phyloP scores from a whole-genome alignment of 2,113 vertebrate species.

The Hymenochirus boettgeri region DNA sequence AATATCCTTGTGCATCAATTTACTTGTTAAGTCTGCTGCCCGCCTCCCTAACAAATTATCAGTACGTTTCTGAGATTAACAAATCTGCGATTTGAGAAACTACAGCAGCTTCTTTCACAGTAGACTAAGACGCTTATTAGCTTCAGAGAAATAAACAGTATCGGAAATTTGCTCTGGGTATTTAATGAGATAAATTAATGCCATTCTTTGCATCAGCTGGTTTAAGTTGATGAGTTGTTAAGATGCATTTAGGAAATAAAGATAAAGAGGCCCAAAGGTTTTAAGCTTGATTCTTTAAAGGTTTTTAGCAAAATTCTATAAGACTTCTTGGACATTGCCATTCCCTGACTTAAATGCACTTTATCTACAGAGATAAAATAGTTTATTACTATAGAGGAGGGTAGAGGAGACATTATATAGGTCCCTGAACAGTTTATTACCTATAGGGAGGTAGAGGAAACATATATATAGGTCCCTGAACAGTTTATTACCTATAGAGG shows the following conservation, averaged over 20 bases:
- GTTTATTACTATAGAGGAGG: too few species aligned
- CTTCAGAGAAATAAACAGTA: conserved; percentile 10
- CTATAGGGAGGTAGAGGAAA: too few species aligned
- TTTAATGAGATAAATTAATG: conserved; percentile 25
- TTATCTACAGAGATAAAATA: too few species aligned
- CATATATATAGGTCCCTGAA: too few species aligned
- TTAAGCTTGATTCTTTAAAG: too few species aligned
- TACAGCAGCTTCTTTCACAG: background rate
- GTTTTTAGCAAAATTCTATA: background rate
- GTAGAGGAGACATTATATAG: too few species aligned
- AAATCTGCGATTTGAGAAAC: conserved; percentile 2
- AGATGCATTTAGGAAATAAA: conserved; percentile 4
- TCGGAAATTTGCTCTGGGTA: background rate
- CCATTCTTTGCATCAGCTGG: conserved; percentile 3
- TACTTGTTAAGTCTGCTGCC: background rate
- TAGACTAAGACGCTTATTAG: background rate
- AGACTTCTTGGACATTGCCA: background rate
- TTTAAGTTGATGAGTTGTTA: conserved; percentile 10
- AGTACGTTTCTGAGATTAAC: conserved; percentile 1
- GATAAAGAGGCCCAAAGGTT: conserved; percentile 7
- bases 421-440: too few species aligned
- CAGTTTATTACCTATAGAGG: too few species aligned
- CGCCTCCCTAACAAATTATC: conserved; percentile 15
- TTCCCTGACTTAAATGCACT: conserved; percentile 18
- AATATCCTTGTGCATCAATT: conserved; percentile 1